phyloP scores from a whole-genome alignment of 1,140 invertebrate species.

The Temnothorax longispinosus region DNA sequence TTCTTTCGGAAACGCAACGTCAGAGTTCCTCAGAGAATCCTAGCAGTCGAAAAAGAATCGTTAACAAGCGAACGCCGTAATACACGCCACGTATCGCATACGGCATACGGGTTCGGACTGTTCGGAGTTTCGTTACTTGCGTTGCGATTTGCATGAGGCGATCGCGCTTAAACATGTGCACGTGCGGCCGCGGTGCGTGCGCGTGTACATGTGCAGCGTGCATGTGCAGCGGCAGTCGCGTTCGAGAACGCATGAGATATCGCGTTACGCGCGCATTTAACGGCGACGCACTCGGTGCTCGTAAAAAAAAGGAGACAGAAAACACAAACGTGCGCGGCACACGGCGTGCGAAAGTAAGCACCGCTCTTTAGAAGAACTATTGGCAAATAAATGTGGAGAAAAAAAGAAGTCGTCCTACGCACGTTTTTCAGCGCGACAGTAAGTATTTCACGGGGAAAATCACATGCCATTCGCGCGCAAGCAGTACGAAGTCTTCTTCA shows the following conservation, averaged over 20 bases:
- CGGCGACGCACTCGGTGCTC: not conserved
- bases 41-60: not conserved
- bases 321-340: not conserved
- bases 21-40: not conserved
- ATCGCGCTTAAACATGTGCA: not conserved
- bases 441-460: not conserved
- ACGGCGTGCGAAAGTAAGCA: not conserved
- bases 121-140: not conserved
- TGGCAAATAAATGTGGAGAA: not conserved
- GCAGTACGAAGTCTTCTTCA: not conserved
- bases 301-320: slow-evolving; percentile 11
- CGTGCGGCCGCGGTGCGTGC: not conserved
- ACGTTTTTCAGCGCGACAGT: not conserved
- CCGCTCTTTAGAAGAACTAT: not conserved
- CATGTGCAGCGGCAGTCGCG: not conserved
- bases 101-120: not conserved
- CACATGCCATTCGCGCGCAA: not conserved
- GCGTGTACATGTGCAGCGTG: slow-evolving; percentile 24
- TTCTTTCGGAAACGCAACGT: not conserved
- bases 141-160: slow-evolving; percentile 52
- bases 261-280: slow-evolving; percentile 60
- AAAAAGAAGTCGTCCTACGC: not conserved
- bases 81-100: slow-evolving; percentile 35
- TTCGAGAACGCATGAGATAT: slow-evolving; percentile 63
- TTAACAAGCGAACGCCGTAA: slow-evolving; percentile 34